Base-by-base conservation (phyloP, 1,140 invertebrate species). In the Leptopilina clavipes region DNA sequence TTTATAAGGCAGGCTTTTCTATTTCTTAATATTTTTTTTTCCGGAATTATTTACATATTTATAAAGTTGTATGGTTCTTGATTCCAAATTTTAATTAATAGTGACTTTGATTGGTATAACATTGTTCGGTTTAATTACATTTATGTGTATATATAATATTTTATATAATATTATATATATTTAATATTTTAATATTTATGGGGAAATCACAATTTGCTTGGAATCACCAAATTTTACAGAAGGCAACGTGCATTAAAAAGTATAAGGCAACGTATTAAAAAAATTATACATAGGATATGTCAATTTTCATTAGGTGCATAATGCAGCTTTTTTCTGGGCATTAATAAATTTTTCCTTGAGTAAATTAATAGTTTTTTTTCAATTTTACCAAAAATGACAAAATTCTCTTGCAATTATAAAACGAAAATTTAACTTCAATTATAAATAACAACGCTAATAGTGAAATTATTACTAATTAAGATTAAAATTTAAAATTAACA, bases 11-110 rank as follows among this genome's bases (percentile, higher is more conserved):
- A 65, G 25, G 79, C 74, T 79, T 54, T 48, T 71, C 48, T 72
- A 22, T 70, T 54, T 48, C 18, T 73, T 52, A 45, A 40, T 40
- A 3, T 70, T 65, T 44, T 72, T 77, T 71, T 72, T 73, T 77
- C 11, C 43, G 70, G 22, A 73, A 74, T 31, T 81, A 83, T 80
- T 59, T 82, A 78, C 77, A 79, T 82, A 78, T 83, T 73, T 79
- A 81, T 77, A 79, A n/a, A n/a, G 74, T 78, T 31, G 5, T 52
- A 71, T 76, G 76, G 72, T 72, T 54, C 25, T n/a, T 75, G 76
- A 76, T 76, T 81, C 45, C 56, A 81, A 76, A 70, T 31, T 54
- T 40, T 40, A 5, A 2, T 31, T 65, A 72, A 65, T 48, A 25
- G 71, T 70, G 52, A 74, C 10, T n/a, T n/a, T 65, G 12, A 10